phyloP scores from a whole-genome alignment of 2,797 vertebrate species.

The Betta splendens region DNA sequence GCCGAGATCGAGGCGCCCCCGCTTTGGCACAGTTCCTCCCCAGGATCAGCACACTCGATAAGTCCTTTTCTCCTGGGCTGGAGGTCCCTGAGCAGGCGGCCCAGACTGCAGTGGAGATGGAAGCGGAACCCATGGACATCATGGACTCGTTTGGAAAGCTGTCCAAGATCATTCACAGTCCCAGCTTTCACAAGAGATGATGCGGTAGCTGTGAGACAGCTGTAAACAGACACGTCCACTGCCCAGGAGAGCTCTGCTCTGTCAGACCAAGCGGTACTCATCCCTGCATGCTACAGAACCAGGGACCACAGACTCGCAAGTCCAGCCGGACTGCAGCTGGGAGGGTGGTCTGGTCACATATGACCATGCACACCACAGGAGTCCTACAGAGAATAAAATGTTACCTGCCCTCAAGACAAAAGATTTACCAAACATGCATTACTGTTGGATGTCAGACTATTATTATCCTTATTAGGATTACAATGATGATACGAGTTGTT shows the following conservation, averaged over 20 bases:
- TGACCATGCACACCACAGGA: neutral
- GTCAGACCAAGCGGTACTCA: constrained; percentile 8
- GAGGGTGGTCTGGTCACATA: neutral
- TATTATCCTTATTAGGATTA: neutral
- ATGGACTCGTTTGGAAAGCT: constrained; percentile 88
- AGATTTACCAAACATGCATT: neutral
- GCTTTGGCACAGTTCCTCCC: constrained; percentile 91
- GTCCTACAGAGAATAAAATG: constrained; percentile 14
- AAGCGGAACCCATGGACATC: constrained; percentile 67
- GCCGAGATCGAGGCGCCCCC: constrained; percentile 76
- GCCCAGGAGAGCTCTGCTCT: neutral
- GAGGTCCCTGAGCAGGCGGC: constrained; percentile 43
- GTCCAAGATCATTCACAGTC: constrained; percentile 87
- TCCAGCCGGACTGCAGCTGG: neutral
- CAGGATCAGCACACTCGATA: constrained; percentile 79
- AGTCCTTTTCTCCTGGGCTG: constrained; percentile 26
- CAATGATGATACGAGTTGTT: too few species aligned
- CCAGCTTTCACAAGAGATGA: constrained; percentile 89
- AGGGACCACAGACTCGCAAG: constrained; percentile 2
- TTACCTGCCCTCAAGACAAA: neutral
- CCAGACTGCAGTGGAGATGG: constrained; percentile 32
- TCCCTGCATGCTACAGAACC: constrained; percentile 7
- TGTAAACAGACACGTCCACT: neutral
- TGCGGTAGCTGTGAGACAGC: neutral
- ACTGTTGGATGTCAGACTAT: neutral